Conservation (phyloP, 2,113 vertebrate genomes). For the Sminthopsis crassicaudata region DNA sequence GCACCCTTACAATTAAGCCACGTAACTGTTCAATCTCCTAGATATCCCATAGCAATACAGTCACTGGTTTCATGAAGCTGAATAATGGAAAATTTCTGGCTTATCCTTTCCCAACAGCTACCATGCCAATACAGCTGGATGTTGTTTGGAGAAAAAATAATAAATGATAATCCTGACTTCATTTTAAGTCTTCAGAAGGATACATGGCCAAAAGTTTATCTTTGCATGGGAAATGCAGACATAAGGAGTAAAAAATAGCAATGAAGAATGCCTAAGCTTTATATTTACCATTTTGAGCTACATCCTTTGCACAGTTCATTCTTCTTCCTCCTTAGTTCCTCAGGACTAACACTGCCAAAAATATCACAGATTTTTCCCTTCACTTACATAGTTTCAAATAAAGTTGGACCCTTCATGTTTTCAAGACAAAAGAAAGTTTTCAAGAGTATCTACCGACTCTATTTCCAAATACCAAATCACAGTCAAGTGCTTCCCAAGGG, state of each 20-base stretch:
- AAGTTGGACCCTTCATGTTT: slow-evolving; percentile 13
- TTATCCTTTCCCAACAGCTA: not conserved
- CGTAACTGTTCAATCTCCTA: not conserved
- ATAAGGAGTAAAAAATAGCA: not conserved
- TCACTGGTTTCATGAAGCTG: not conserved
- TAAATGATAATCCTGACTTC: not conserved
- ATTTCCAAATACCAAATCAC: not conserved
- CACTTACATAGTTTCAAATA: slow-evolving; percentile 14
- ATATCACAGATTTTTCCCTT: not conserved
- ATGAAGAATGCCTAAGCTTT: not conserved
- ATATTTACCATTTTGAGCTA: not conserved
- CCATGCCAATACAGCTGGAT: slow-evolving; percentile 5
- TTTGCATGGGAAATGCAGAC: not conserved
- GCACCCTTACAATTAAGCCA: too few species aligned
- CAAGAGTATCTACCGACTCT: not conserved
- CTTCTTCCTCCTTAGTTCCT: not conserved
- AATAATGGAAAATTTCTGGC: not conserved
- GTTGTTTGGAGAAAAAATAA: not conserved
- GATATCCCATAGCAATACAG: not conserved
- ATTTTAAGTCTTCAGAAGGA: not conserved
- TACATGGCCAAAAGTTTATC: not conserved
- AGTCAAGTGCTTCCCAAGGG: not conserved
- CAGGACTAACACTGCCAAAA: not conserved
- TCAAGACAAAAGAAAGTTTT: slow-evolving; percentile 1
- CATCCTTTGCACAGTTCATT: not conserved